Conservation (phyloP, 1,140 invertebrate species). For the Gonioctena quinquepunctata region DNA sequence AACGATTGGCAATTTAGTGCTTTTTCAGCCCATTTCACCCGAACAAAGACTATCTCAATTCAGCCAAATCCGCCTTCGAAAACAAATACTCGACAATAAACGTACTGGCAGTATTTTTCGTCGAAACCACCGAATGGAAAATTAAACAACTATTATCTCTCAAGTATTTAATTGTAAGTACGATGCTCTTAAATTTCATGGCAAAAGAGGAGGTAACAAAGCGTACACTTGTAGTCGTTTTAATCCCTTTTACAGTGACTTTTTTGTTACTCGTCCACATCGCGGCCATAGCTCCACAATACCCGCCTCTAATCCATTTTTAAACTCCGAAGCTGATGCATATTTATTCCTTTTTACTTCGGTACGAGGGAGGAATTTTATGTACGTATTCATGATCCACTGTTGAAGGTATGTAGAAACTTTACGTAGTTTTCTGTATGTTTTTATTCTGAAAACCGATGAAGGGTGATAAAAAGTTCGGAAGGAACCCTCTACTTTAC, state of each 20-base stretch:
- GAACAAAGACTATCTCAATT: background rate
- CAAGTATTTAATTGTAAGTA: constrained; percentile 21
- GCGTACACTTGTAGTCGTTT: constrained; percentile 14
- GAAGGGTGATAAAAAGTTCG: background rate
- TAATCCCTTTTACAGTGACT: constrained; percentile 8
- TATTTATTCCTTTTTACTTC: constrained; percentile 32
- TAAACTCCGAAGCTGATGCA: constrained; percentile 24
- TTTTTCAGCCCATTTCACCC: background rate
- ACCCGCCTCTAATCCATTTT: constrained; percentile 14
- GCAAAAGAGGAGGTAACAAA: constrained; percentile 5
- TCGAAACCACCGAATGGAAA: constrained; percentile 1
- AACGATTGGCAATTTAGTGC: background rate
- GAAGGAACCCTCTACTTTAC: too few species aligned
- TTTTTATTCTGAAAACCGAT: background rate
- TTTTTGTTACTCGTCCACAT: constrained; percentile 2
- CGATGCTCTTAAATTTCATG: constrained; percentile 14
- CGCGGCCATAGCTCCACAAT: constrained; percentile 9
- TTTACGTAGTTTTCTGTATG: too few species aligned
- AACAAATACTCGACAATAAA: background rate
- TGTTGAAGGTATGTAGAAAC: background rate
- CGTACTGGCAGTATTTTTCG: background rate
- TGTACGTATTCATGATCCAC: background rate
- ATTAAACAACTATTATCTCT: constrained; percentile 13
- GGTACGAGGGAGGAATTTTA: background rate
- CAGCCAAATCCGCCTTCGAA: background rate